Evolutionary conservation across 1,140 invertebrate species (phyloP), one percentile per base, ranked within the genome.

Genomic region (Scaptomyza graminum): DNA sequence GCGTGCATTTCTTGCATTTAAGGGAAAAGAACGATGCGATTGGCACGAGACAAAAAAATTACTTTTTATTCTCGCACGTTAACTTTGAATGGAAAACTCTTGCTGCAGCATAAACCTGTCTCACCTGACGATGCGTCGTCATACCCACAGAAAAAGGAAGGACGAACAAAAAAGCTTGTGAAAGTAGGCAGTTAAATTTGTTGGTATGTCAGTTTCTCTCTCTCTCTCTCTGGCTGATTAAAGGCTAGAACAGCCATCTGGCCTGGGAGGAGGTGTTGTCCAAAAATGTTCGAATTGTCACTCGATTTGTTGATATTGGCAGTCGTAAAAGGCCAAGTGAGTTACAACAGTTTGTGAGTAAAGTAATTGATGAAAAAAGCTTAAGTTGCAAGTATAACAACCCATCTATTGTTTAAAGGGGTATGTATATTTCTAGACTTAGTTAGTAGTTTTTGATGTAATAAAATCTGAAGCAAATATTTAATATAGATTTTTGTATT

Each of bases 51-150:
- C 60, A 57, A 57, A 65, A 64, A 64, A 79, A 75, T 73, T 67
- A 80, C 60, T 73, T 84, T 84, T 85, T 84, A 85, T 80, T 85
- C 79, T 84, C 81, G 69, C 62, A 70, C 81, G 65, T 70, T 77
- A 74, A 67, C 68, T 79, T 79, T 71, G 79, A 75, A 79, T 63
- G 47, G 18, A 22, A 3, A 22, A 22, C 18, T 22, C 18, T 1
- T 28, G 28, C 28, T 6, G 8, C 34, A 22, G 39, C 37, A 52
- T 62, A 50, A 69, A 51, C 28, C 34, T 55, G 50, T 54, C 54
- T 22, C 18, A 22, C 18, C 18, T 22, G 0, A 22, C 18, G n/a
- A n/a, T n/a, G n/a, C n/a, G 18, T 2, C 18, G 18, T 22, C 18
- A 22, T 22, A 43, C 54, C 28, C 67, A 22, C 18, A 22, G 39